Evolutionary conservation across 1,140 invertebrate species (phyloP), one percentile per base, ranked within the genome.

Genomic region (Aleiodes sp.): DNA sequence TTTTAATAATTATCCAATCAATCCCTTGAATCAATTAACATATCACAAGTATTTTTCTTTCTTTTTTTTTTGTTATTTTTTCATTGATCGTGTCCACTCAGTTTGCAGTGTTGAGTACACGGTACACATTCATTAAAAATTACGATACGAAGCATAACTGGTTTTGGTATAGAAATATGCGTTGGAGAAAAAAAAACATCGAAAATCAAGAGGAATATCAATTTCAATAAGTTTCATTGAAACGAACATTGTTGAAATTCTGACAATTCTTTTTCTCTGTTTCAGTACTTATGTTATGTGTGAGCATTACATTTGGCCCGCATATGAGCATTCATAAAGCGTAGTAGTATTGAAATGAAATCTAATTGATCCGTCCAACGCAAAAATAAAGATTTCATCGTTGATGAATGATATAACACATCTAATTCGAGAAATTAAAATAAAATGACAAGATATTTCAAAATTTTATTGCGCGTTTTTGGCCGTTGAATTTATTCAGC

Each of bases 401-500:
- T 16, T 8, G n/a, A 43, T 16, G 39, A 16, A 16, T 43, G 39
- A 43, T 43, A n/a, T 43, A 7, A n/a, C n/a, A n/a, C n/a, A n/a
- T n/a, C n/a, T n/a, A 16, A n/a, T 14, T 16, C 39, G 39, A 16
- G 14, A 16, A 43, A 43, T 16, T 43, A 4, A 16, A 43, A 43
- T 43, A 16, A 2, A n/a, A 43, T 14, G n/a, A 14, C 10, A 4
- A 16, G 10, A 43, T 43, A 43, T 43, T 16, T n/a, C 14, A 52
- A 52, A 31, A 59, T 29, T 59, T 31, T 31, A 59, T 29, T 59
- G 56, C 56, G 56, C 56, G 28, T 59, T 59, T 56, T 59, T 59
- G 56, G 56, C 56, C 46, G 46, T 52, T 26, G 46, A 24, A 12
- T 52, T 52, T 52, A 52, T 52, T 52, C 46, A 52, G 46, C 46